These are phyloP conservation scores for Oryzias woworae DNA, from an alignment of 2,113 vertebrate genomes.

Conservation along the genomic window DNA sequence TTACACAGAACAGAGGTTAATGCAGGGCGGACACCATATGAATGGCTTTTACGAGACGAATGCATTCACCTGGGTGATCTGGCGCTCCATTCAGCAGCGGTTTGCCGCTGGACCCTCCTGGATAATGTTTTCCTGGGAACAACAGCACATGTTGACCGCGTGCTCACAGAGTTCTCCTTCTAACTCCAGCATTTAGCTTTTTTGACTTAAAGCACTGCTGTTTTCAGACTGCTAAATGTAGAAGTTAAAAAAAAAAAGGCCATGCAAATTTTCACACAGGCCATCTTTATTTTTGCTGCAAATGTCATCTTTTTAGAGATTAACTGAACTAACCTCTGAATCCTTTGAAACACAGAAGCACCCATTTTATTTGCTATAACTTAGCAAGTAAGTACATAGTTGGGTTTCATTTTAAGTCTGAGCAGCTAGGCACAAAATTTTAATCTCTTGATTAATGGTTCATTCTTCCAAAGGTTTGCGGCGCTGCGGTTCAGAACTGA, in stretches of 20 bases:
- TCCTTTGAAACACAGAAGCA: slow-evolving; percentile 23
- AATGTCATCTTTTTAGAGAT: slow-evolving; percentile 3
- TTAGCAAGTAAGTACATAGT: slow-evolving; percentile 27
- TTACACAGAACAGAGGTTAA: slow-evolving; percentile 76
- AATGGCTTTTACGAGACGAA: slow-evolving; percentile 64
- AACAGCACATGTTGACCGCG: background rate
- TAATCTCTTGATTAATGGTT: slow-evolving; percentile 37
- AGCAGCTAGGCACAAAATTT: slow-evolving; percentile 15
- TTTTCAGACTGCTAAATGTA: slow-evolving; percentile 24
- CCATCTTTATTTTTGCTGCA: background rate
- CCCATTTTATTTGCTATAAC: slow-evolving; percentile 10
- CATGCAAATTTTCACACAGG: too few relatives aligned
- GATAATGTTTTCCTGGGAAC: slow-evolving; percentile 33
- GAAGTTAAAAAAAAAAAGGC: too few relatives aligned
- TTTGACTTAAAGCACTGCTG: slow-evolving; percentile 13
- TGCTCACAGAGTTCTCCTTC: slow-evolving; percentile 1
- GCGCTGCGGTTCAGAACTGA: slow-evolving; percentile 22
- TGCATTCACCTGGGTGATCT: slow-evolving; percentile 35
- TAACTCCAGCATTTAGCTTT: slow-evolving; percentile 2
- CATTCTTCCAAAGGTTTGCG: slow-evolving; percentile 22
- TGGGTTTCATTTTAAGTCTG: slow-evolving; percentile 21
- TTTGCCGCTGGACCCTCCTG: slow-evolving; percentile 14
- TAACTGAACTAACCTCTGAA: background rate
- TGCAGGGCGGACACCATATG: slow-evolving; percentile 60
- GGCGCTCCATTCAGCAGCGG: background rate